Evolutionary conservation across 1,140 invertebrate genomes (phyloP), one percentile per base, ranked within the genome.

Genomic region (Venturia canescens): DNA sequence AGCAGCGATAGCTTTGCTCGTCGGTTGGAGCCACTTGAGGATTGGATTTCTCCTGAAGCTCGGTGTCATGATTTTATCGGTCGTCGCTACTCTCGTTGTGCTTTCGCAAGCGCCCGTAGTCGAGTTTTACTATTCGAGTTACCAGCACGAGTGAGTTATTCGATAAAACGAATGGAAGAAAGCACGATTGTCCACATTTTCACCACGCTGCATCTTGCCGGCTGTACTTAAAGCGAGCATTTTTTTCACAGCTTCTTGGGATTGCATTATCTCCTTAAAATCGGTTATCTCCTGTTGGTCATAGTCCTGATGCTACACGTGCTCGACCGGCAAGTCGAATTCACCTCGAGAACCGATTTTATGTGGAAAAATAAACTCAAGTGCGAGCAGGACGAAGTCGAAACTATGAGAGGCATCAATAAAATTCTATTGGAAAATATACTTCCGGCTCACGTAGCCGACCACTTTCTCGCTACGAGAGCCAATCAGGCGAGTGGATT

Each of bases 371-470:
- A 95, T n/a, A 97, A 97, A 90, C 90, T 98, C 0, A 96, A 96
- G 88, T 95, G 97, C 0, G 98, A 99, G 88, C 97, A 98, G 89
- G 97, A 98, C 84, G 97, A 98, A 88, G 97, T 98, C 2, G 97
- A 98, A 91, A 98, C 96, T 0, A 98, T 98, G 96, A 92, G 97
- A 84, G 97, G 97, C 66, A 98, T 98, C 66, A 99, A 99, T 89
- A 98, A 98, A 93, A 95, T 97, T 88, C 93, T 99, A 3, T 90
- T 99, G 66, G 98, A 99, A 92, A 99, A 99, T 85, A 99, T 99
- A 87, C 92, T 99, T 31, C 98, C 98, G 4, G 96, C 96, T 80
- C 98, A 99, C 89, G 98, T 99, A 0, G 98, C 98, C 0, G 95
- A 98, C 81, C 97, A 98, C 89, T 99, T 99, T 90, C 92, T 99